Evolutionary conservation across 2,797 vertebrate species (phyloP), one percentile per base, ranked within the genome.

Genomic region (Malacoctenus gilli): DNA sequence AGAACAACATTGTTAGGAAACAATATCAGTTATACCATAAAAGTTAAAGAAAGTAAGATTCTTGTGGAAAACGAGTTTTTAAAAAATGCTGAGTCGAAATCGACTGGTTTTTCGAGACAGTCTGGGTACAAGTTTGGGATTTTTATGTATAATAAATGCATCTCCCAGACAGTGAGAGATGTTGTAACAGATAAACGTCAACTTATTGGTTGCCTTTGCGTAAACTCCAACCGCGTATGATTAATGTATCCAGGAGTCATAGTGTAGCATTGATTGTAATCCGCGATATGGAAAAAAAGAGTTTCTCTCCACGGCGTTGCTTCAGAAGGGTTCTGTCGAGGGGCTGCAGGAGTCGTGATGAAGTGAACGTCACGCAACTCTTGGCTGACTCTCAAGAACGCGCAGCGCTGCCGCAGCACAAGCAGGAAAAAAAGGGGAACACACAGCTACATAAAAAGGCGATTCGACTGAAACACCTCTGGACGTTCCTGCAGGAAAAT

Each of bases 381-480:
- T 56, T 81, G 70, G 63, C 47, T 63, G 71, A 79, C 59, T 77
- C 79, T 80, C 75, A 83, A 62, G 72, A 64, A 22, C 15, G 31
- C 12, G 21, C 14, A 58, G 46, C 35, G 40, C 39, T 70, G 19
- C 55, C 63, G 36, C 60, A 58, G 54, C 37, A 59, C 16, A 44
- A 66, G 67, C 30, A 59, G 41, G 67, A 60, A 14, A 58, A 35
- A 22, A 44, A 22, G 42, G 56, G 36, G n/a, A n/a, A 28, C 25
- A 28, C 31, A 15, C 15, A 67, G 13, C 2, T n/a, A n/a, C n/a
- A n/a, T n/a, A n/a, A n/a, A n/a, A n/a, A 1, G 8, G 42, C 3
- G 34, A 20, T 61, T 44, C 14, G 9, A 47, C 20, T 2, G 13
- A 55, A 59, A 38, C 23, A 49, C 28, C 41, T 48, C 12, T 22